Conservation (phyloP, 2,797 vertebrate species). For the Hoplostethus atlanticus region DNA sequence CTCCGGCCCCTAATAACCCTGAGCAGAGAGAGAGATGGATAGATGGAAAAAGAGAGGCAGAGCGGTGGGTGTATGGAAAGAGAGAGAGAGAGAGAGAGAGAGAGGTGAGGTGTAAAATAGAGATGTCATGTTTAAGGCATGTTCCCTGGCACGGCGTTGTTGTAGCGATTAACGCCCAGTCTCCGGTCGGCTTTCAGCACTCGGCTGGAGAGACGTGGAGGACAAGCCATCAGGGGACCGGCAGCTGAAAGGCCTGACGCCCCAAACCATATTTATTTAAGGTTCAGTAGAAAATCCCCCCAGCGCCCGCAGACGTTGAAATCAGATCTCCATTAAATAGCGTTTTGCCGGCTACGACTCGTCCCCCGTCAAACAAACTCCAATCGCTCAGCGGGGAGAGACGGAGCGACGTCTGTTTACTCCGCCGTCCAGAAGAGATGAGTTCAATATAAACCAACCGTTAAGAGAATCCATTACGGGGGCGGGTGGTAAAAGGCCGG, state of each 20-base stretch:
- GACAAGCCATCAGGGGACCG: slow-evolving; percentile 53
- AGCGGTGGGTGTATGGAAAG: background rate
- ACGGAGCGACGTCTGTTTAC: slow-evolving; percentile 59
- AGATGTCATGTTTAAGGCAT: slow-evolving; percentile 40
- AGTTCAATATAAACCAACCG: slow-evolving; percentile 42
- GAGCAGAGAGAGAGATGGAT: slow-evolving; percentile 12
- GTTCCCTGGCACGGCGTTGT: slow-evolving; percentile 41
- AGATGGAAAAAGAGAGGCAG: slow-evolving; percentile 22
- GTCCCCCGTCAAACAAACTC: slow-evolving; percentile 52
- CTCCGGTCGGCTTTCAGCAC: slow-evolving; percentile 55
- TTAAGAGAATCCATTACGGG: slow-evolving; percentile 64
- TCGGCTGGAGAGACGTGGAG: slow-evolving; percentile 45
- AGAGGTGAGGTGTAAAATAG: slow-evolving; percentile 50
- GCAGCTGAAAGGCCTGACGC: slow-evolving; percentile 31
- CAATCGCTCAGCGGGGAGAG: slow-evolving; percentile 35
- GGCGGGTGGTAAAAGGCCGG: slow-evolving; percentile 37
- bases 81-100: slow-evolving; percentile 12
- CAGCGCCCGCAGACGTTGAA: slow-evolving; percentile 55
- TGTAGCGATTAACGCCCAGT: slow-evolving; percentile 61
- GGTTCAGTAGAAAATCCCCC: slow-evolving; percentile 51
- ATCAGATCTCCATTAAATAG: slow-evolving; percentile 60
- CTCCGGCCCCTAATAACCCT: slow-evolving; percentile 51
- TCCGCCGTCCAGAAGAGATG: slow-evolving; percentile 22
- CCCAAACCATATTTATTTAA: slow-evolving; percentile 58
- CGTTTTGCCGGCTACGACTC: slow-evolving; percentile 16